Conservation (phyloP, 1,140 invertebrate genomes). For the Sminthurinus signatus region DNA sequence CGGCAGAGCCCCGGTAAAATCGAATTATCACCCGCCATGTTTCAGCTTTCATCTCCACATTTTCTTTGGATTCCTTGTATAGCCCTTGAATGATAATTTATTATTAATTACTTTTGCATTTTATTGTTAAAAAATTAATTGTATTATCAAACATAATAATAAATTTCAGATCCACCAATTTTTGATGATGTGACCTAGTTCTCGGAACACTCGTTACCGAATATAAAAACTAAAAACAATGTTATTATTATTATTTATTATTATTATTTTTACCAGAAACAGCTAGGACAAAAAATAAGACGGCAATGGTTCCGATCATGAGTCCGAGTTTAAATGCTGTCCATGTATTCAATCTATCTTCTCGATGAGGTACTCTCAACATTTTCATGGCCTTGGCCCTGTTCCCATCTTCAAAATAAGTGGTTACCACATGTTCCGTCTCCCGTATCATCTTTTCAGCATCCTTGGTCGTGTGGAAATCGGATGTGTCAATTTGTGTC, state of each 20-base stretch:
- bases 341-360: conserved; percentile 93
- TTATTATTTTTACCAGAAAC: conserved; percentile 59
- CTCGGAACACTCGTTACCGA: too few relatives aligned
- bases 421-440: conserved; percentile 85
- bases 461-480: conserved; percentile 95
- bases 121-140: too few relatives aligned
- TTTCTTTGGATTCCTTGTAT: too few relatives aligned
- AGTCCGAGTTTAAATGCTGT: conserved; percentile 87
- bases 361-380: conserved; percentile 86
- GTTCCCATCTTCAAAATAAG: conserved; percentile 88
- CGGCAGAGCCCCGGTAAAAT: conserved; percentile 84
- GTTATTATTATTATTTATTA: too few relatives aligned
- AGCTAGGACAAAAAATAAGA: conserved; percentile 76
- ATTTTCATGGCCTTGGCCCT: conserved; percentile 47
- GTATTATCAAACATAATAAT: too few relatives aligned
- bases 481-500: conserved; percentile 84
- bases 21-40: conserved; percentile 72
- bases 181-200: too few relatives aligned
- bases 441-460: conserved; percentile 93
- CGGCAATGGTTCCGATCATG: conserved; percentile 88
- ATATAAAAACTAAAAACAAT: too few relatives aligned
- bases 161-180: too few relatives aligned
- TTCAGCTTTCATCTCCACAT: conserved; percentile 41
- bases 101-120: too few relatives aligned
- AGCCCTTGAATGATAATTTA: too few relatives aligned